These are phyloP conservation scores for Mycalesis mineus DNA, from an alignment of 2,888 invertebrate genomes.

Conservation along the genomic window DNA sequence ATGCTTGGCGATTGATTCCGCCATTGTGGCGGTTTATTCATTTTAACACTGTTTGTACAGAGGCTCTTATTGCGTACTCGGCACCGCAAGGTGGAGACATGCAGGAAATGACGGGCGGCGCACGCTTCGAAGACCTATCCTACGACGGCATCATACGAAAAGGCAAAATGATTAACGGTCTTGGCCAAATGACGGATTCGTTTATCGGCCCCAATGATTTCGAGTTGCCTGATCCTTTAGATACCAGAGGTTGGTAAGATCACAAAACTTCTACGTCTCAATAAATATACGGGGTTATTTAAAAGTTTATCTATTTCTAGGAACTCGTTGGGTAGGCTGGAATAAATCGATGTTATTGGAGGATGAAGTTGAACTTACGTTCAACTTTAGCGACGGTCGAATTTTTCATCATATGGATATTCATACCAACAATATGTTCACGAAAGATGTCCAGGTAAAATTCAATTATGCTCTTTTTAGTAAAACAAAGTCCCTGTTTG, in stretches of 20 bases:
- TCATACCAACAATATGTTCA: constrained; percentile 88
- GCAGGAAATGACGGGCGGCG: constrained; percentile 81
- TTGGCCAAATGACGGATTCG: constrained; percentile 91
- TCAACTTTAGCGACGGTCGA: constrained; percentile 87
- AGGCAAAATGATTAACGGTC: constrained; percentile 80
- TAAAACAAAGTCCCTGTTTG: no score
- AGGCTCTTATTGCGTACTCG: constrained; percentile 82
- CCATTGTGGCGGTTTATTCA: constrained; percentile 49
- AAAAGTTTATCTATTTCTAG: constrained; percentile 47
- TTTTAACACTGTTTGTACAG: constrained; percentile 64
- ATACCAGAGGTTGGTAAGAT: constrained; percentile 69
- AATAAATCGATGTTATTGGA: constrained; percentile 80
- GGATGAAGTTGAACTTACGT: constrained; percentile 83
- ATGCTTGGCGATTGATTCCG: constrained; percentile 25
- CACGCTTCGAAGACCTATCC: constrained; percentile 85
- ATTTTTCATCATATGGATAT: constrained; percentile 85
- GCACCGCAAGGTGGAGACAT: constrained; percentile 82
- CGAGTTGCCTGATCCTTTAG: constrained; percentile 77
- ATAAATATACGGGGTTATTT: no score
- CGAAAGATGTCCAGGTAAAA: constrained; percentile 86
- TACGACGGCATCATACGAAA: constrained; percentile 85
- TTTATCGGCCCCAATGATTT: constrained; percentile 82
- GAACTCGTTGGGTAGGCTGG: constrained; percentile 93
- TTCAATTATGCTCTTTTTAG: no score
- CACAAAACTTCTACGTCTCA: not conserved